Conservation (phyloP, 2,888 invertebrate genomes). For the Andrena haemorrhoa region DNA sequence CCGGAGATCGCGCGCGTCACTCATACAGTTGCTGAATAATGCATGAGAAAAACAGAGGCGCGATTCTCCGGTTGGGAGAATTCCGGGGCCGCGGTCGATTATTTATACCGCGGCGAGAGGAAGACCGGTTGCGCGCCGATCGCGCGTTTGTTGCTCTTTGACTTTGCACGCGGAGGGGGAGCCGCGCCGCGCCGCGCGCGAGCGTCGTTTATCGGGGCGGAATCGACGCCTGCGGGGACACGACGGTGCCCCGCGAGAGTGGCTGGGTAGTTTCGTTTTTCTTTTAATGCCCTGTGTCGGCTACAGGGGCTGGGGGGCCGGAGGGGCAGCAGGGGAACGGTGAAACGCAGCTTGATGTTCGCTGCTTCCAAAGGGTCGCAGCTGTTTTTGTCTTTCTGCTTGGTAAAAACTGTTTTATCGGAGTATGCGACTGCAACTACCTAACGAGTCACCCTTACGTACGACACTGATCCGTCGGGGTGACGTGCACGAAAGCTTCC, state of each 20-base stretch:
- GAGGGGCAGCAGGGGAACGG: not conserved
- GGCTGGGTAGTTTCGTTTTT: slow-evolving; percentile 14
- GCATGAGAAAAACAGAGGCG: slow-evolving; percentile 58
- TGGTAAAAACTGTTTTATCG: too few relatives aligned
- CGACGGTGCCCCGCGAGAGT: slow-evolving; percentile 21
- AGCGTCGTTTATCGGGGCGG: slow-evolving; percentile 46
- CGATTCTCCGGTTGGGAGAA: slow-evolving; percentile 44
- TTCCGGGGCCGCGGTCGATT: slow-evolving; percentile 43
- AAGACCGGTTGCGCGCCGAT: slow-evolving; percentile 33
- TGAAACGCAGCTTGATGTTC: not conserved
- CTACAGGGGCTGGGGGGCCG: not conserved
- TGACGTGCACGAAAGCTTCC: too few relatives aligned
- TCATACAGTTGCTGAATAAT: slow-evolving; percentile 60
- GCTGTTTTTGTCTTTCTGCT: too few relatives aligned
- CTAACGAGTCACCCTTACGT: too few relatives aligned
- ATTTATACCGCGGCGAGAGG: slow-evolving; percentile 44
- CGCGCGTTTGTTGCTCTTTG: slow-evolving; percentile 15
- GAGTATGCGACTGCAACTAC: too few relatives aligned
- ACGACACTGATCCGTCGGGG: too few relatives aligned
- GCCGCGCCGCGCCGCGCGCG: slow-evolving; percentile 19
- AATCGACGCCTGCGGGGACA: slow-evolving; percentile 41
- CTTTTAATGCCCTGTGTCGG: not conserved
- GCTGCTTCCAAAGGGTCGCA: not conserved
- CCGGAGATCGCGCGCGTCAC: slow-evolving; percentile 54
- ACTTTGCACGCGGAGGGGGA: not conserved